phyloP scores from a whole-genome alignment of 2,113 vertebrate genomes.

The Hippocampus mohnikei region DNA sequence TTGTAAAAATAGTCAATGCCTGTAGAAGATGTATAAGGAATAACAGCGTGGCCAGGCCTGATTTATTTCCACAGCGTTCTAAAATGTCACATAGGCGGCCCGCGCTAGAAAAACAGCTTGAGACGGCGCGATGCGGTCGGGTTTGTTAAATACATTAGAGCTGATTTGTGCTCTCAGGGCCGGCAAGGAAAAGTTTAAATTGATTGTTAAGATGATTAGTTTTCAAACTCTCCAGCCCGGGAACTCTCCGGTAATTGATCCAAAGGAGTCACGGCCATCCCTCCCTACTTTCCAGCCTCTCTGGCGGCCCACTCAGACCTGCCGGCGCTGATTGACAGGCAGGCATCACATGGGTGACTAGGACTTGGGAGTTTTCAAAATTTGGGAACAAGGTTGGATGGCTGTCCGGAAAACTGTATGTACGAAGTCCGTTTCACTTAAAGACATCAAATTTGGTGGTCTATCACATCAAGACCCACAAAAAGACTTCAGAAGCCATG shows the following conservation, averaged over 20 bases:
- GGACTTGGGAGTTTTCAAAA: constrained; percentile 46
- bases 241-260: constrained; percentile 17
- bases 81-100: constrained; percentile 71
- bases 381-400: background rate
- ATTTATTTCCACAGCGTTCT: constrained; percentile 70
- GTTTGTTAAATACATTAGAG: constrained; percentile 73
- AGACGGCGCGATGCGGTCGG: constrained; percentile 53
- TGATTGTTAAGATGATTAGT: constrained; percentile 45
- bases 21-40: constrained; percentile 67
- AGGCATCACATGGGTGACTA: constrained; percentile 71
- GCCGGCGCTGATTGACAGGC: constrained; percentile 66
- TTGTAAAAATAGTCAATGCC: constrained; percentile 73
- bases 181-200: constrained; percentile 48
- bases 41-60: constrained; percentile 49
- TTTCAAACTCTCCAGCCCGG: constrained; percentile 20
- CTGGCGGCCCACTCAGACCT: constrained; percentile 16
- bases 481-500: background rate
- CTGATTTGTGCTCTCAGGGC: constrained; percentile 52
- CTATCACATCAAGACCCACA: background rate
- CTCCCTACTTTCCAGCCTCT: constrained; percentile 12
- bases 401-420: background rate
- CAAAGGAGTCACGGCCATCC: constrained; percentile 7
- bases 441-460: background rate
- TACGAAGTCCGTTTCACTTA: background rate
- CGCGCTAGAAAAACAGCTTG: constrained; percentile 70